Conservation (phyloP, 2,113 vertebrate species). For the Antennarius striatus region DNA sequence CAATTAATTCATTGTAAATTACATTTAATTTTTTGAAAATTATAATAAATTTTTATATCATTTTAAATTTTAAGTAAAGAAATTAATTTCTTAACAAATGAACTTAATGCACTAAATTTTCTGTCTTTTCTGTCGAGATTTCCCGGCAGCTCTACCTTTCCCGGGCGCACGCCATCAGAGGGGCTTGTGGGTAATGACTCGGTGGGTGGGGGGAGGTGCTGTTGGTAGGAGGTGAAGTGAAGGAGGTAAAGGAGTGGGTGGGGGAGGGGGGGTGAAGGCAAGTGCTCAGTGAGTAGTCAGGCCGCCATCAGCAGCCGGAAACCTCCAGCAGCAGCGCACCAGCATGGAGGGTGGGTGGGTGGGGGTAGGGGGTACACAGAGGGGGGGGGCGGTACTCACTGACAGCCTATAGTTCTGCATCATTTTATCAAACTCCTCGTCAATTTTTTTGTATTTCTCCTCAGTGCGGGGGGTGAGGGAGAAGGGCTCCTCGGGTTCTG, state of each 20-base stretch:
- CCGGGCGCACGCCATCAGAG: slow-evolving; percentile 61
- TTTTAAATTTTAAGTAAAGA: too few species aligned
- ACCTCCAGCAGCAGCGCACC: slow-evolving; percentile 47
- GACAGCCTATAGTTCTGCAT: slow-evolving; percentile 99
- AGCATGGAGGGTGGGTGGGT: slow-evolving; percentile 49
- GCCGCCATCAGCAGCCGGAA: slow-evolving; percentile 53
- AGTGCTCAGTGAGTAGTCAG: slow-evolving; percentile 80
- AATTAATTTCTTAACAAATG: too few species aligned
- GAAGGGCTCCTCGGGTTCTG: slow-evolving; percentile 95
- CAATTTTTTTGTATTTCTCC: slow-evolving; percentile 99
- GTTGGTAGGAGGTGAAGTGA: slow-evolving; percentile 47
- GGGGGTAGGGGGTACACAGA: slow-evolving; percentile 54
- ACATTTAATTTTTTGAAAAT: too few species aligned
- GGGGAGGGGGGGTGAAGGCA: slow-evolving; percentile 54
- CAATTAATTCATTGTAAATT: neutral
- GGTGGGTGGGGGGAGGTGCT: slow-evolving; percentile 41
- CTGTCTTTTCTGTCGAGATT: too few species aligned
- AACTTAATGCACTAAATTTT: too few species aligned
- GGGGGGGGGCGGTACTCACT: slow-evolving; percentile 88
- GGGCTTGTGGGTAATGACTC: slow-evolving; percentile 45
- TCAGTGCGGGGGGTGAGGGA: slow-evolving; percentile 98
- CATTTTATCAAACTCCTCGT: slow-evolving; percentile 99
- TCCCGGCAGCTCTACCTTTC: neutral
- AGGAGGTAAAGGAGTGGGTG: slow-evolving; percentile 15
- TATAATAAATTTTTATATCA: too few species aligned